Evolutionary conservation across 2,797 vertebrate genomes (phyloP).

Genomic region (Rhinella marina): DNA sequence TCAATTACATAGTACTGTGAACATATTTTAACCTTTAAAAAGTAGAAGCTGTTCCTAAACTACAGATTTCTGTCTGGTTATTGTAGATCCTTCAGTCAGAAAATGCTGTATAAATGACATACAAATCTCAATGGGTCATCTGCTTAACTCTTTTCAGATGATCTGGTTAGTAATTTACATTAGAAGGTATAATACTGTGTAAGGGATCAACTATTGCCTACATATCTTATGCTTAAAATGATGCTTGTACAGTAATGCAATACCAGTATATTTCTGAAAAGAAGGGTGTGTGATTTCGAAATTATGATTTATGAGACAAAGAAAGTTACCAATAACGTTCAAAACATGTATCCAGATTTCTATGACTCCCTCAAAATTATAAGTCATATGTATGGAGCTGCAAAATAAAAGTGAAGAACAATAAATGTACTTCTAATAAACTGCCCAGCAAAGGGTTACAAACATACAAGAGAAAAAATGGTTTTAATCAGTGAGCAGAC

Average conservation of each 20-base stretch:
- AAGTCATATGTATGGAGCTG: not conserved
- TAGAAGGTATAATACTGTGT: not conserved
- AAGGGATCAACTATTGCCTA: not conserved
- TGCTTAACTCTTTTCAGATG: not conserved
- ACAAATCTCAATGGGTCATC: not conserved
- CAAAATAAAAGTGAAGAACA: not conserved
- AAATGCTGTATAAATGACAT: not conserved
- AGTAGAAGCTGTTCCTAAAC: not conserved
- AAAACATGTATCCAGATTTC: not conserved
- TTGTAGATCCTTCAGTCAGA: not conserved
- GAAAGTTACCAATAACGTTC: not conserved
- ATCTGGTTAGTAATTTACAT: not conserved
- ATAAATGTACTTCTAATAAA: not conserved
- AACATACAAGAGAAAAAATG: not conserved
- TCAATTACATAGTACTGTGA: not conserved
- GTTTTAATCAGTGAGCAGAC: not conserved
- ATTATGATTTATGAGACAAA: not conserved
- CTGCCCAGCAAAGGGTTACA: slow-evolving; percentile 5
- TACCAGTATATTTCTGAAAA: not conserved
- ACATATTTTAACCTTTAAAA: slow-evolving; percentile 21
- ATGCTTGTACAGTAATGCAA: not conserved
- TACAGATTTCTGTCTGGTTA: not conserved
- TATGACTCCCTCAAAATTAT: not conserved
- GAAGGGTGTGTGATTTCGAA: not conserved
- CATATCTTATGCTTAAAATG: not conserved